A percentile compares a stretch with the other conserved stretches of the same genome.
Conservation (phyloP, 2,888 invertebrate genomes). For the Xylocampa areola region DNA sequence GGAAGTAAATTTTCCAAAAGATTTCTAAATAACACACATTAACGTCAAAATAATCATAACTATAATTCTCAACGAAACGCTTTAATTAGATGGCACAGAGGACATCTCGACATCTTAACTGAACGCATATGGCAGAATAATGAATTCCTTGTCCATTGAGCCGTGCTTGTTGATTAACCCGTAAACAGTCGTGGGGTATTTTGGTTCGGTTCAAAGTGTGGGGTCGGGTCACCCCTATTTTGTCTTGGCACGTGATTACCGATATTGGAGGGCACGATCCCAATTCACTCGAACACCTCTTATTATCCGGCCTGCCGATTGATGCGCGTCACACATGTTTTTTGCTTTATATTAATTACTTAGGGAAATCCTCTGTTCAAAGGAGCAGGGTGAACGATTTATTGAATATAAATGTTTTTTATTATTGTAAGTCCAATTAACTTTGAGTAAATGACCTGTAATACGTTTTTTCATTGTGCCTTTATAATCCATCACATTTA, state of each 20-base stretch:
- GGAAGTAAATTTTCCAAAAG: slow-evolving; percentile 20
- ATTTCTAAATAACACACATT: slow-evolving; percentile 27
- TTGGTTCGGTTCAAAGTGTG: slow-evolving; percentile 69
- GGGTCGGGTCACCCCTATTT: slow-evolving; percentile 76
- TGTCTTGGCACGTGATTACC: slow-evolving; percentile 82
- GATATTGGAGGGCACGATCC: slow-evolving; percentile 82
- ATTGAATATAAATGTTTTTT: slow-evolving; percentile 4
- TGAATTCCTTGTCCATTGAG: slow-evolving; percentile 69
- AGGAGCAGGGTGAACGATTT: slow-evolving; percentile 30
- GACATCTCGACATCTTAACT: slow-evolving; percentile 53
- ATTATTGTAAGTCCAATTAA: not conserved
- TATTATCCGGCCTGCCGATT: slow-evolving; percentile 76
- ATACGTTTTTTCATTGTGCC: too few relatives aligned
- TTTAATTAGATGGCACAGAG: slow-evolving; percentile 32
- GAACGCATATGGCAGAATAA: slow-evolving; percentile 67
- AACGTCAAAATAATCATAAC: slow-evolving; percentile 40
- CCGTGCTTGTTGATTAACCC: slow-evolving; percentile 76
- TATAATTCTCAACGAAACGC: slow-evolving; percentile 37
- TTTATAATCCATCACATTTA: too few relatives aligned
- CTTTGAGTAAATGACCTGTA: too few relatives aligned
- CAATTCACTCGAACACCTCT: slow-evolving; percentile 79
- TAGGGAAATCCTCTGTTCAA: slow-evolving; percentile 38
- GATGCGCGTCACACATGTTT: slow-evolving; percentile 70
- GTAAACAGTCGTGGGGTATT: slow-evolving; percentile 81
- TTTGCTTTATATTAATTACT: slow-evolving; percentile 50